A percentile compares a stretch with the other conserved stretches of the same genome.
phyloP scores from a whole-genome alignment of 2,888 invertebrate genomes.

The Cataglyphis rosenhaueri region DNA sequence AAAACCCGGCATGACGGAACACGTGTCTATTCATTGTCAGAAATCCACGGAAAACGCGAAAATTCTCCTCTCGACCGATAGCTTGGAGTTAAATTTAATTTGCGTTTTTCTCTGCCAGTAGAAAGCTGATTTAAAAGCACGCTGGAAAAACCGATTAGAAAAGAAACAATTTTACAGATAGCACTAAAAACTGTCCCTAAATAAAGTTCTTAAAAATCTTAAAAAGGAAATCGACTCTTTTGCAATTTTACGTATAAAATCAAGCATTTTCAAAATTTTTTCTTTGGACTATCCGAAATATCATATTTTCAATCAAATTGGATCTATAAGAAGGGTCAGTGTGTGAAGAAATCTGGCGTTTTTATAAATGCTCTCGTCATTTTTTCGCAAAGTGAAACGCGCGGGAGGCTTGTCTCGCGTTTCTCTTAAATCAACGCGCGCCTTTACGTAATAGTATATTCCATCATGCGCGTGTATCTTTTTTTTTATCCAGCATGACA shows the following conservation, averaged over 20 bases:
- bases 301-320: neutral
- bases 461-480: neutral
- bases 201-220: neutral
- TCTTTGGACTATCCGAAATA: neutral
- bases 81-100: neutral
- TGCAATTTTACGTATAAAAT: neutral
- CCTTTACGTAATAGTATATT: slow-evolving; percentile 14
- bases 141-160: neutral
- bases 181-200: neutral
- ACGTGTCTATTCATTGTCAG: neutral
- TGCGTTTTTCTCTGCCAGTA: neutral
- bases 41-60: neutral
- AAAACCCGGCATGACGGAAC: slow-evolving; percentile 6
- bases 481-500: neutral
- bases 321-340: neutral
- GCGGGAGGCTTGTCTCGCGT: neutral
- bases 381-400: neutral
- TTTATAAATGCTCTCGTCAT: neutral
- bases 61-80: neutral
- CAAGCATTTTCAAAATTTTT: neutral
- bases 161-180: neutral
- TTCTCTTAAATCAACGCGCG: neutral
- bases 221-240: neutral
- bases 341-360: neutral
- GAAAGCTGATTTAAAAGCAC: neutral